Percentiles rank a stretch among this genome's conserved stretches.
phyloP scores from a whole-genome alignment of 2,797 vertebrate species.

The Gymnocypris eckloni region DNA sequence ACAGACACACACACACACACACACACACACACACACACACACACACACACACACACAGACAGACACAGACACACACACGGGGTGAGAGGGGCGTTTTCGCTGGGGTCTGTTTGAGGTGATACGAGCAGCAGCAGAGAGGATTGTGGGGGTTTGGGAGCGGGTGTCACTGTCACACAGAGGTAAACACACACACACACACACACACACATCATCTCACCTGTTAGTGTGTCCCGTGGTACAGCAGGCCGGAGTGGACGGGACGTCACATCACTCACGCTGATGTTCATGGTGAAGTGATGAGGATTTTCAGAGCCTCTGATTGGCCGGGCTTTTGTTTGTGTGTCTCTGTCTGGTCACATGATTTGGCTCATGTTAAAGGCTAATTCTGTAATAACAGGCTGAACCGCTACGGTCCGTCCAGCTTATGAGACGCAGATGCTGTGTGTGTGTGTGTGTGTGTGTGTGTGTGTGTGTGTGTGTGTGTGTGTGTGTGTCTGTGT shows the following conservation, averaged over 20 bases:
- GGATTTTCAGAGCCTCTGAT: constrained; percentile 5
- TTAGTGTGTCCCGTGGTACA: background rate
- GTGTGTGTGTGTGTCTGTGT: too few species aligned
- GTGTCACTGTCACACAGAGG: constrained; percentile 36
- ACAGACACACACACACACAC: too few species aligned
- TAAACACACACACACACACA: constrained; percentile 40
- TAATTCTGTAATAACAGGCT: constrained; percentile 33
- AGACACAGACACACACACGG: background rate
- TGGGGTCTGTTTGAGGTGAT: constrained; percentile 47
- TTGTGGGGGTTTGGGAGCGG: constrained; percentile 46
- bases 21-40: too few species aligned
- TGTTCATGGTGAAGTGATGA: background rate
- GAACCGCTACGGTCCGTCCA: constrained; percentile 33
- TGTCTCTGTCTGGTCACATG: constrained; percentile 1
- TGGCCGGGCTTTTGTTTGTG: background rate
- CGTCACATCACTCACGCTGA: background rate
- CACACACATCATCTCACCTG: constrained; percentile 12
- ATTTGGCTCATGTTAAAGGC: constrained; percentile 33
- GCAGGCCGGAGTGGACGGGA: constrained; percentile 13
- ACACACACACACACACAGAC: too few species aligned
- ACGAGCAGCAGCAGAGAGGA: constrained; percentile 40
- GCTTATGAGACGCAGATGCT: constrained; percentile 27
- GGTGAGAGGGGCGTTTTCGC: constrained; percentile 27
- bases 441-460: too few species aligned
- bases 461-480: too few species aligned